Percentiles rank a stretch among this genome's conserved stretches.
These are phyloP conservation scores for Mastigias papua DNA, from an alignment of 30 jellyfish, hydroid and myxozoan species.

Conservation along the genomic window DNA sequence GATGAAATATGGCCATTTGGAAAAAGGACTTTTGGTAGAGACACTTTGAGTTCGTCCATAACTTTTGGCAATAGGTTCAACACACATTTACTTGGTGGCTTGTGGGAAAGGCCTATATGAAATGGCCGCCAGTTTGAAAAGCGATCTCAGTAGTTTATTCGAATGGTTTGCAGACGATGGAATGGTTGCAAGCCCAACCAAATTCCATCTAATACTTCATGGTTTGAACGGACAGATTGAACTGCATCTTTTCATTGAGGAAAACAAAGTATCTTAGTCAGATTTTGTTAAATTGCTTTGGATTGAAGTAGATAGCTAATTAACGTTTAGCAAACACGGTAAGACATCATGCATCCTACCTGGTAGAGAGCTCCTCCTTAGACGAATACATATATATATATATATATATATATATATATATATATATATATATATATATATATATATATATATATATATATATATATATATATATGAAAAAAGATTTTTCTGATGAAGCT, in stretches of 20 bases:
- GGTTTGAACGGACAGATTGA: not conserved
- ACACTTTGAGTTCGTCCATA: no score
- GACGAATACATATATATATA: not conserved
- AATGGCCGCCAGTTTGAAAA: constrained; percentile 1
- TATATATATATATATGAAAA: no score
- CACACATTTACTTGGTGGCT: no score
- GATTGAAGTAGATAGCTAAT: constrained; percentile 12
- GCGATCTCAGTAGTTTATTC: constrained; percentile 6
- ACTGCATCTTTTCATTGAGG: not conserved
- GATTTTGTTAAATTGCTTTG: constrained; percentile 32
- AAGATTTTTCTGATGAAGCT: no score
- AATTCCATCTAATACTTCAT: not conserved
- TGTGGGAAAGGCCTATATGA: constrained; percentile 1
- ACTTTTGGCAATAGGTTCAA: no score
- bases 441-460: no score
- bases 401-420: no score
- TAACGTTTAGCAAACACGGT: not conserved
- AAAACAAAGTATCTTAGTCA: not conserved
- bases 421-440: no score
- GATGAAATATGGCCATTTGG: no score
- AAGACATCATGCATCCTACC: not conserved
- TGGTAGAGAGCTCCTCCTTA: no score
- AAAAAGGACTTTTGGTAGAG: no score
- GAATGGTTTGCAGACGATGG: constrained; percentile 9
- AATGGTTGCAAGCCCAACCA: not conserved